Conservation (phyloP, 2,797 vertebrate species). For the Bryconaethiops microstoma region DNA sequence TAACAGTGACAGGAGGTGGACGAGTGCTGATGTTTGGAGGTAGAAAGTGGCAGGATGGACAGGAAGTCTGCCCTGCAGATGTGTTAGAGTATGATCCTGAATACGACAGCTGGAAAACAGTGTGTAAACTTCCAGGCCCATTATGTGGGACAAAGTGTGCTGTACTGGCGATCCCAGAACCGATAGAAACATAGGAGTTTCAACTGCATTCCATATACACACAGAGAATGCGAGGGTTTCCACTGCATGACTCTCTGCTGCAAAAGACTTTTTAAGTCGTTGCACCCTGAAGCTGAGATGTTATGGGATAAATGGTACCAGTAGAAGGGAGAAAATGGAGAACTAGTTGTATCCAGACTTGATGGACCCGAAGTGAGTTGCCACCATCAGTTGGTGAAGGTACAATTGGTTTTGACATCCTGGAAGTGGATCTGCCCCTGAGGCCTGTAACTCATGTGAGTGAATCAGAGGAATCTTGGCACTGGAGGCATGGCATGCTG, state of each 20-base stretch:
- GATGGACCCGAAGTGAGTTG: constrained; percentile 7
- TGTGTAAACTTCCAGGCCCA: constrained; percentile 84
- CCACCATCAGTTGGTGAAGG: neutral
- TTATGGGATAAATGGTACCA: neutral
- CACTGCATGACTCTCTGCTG: constrained; percentile 13
- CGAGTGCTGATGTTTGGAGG: constrained; percentile 88
- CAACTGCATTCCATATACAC: constrained; percentile 40
- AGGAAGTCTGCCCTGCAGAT: constrained; percentile 82
- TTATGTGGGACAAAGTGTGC: constrained; percentile 87
- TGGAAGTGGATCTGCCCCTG: constrained; percentile 22
- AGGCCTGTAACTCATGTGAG: neutral
- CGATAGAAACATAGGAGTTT: constrained; percentile 42
- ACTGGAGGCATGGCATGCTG: constrained; percentile 5
- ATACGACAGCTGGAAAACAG: constrained; percentile 89
- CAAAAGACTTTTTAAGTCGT: constrained; percentile 4
- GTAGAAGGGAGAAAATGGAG: neutral
- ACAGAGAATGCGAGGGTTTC: constrained; percentile 23
- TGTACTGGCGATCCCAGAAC: constrained; percentile 81
- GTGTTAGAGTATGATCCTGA: constrained; percentile 90
- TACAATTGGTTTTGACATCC: constrained; percentile 29
- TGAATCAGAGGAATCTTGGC: constrained; percentile 32
- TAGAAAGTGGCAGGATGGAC: constrained; percentile 88
- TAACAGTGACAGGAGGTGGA: constrained; percentile 79
- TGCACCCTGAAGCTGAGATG: neutral
- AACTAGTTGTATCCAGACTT: constrained; percentile 16